A percentile compares a stretch with the other conserved stretches of the same genome.
phyloP scores from a whole-genome alignment of 2,888 invertebrate species.

The Nomada lathburiana region DNA sequence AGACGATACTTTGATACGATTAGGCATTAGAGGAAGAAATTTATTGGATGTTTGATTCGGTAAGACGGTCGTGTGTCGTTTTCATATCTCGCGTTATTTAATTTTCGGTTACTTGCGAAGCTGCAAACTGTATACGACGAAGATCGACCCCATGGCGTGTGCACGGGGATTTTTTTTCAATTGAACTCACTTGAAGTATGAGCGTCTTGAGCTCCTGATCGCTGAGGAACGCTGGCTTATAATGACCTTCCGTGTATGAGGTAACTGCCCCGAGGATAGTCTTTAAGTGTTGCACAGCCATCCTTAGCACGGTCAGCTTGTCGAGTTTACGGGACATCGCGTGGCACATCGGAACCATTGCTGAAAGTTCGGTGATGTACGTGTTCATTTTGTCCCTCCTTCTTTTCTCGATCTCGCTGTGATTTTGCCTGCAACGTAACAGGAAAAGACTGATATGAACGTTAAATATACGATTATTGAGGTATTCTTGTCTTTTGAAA shows the following conservation, averaged over 20 bases:
- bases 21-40: not conserved
- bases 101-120: not conserved
- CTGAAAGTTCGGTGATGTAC: slow-evolving; percentile 94
- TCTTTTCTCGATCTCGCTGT: slow-evolving; percentile 98
- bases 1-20: not conserved
- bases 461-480: not conserved
- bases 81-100: not conserved
- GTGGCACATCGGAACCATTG: slow-evolving; percentile 97
- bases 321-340: slow-evolving; percentile 97
- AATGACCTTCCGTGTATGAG: slow-evolving; percentile 91
- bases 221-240: slow-evolving; percentile 92
- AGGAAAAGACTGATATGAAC: not conserved
- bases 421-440: slow-evolving; percentile 91
- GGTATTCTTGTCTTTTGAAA: not conserved
- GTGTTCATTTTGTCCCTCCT: slow-evolving; percentile 98
- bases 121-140: slow-evolving; percentile 6
- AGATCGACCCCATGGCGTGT: not conserved
- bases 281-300: slow-evolving; percentile 97
- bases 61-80: not conserved
- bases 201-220: slow-evolving; percentile 95
- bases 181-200: slow-evolving; percentile 88
- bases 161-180: not conserved
- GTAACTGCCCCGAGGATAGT: slow-evolving; percentile 90
- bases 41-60: not conserved
- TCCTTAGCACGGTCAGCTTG: slow-evolving; percentile 94